Evolutionary conservation across 2,888 invertebrate species (phyloP).

Genomic region (Drosophila nigricruria): DNA sequence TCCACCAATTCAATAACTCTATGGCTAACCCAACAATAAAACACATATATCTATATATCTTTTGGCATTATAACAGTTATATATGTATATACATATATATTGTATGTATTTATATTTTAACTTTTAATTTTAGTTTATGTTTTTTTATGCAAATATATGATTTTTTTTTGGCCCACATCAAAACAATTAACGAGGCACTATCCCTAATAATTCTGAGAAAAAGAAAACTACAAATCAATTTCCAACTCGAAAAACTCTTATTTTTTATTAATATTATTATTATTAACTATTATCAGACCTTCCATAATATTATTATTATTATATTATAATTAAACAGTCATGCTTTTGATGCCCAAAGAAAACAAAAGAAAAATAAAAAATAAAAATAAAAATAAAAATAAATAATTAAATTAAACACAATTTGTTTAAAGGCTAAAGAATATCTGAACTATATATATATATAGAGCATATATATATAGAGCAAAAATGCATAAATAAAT

Average conservation of each 20-base stretch:
- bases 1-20: slow-evolving; percentile 41
- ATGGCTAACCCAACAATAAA: slow-evolving; percentile 26
- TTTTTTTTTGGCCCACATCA: slow-evolving; percentile 35
- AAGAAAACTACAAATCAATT: slow-evolving; percentile 5
- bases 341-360: slow-evolving; percentile 78
- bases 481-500: slow-evolving; percentile 17
- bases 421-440: slow-evolving; percentile 32
- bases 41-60: slow-evolving; percentile 3
- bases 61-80: slow-evolving; percentile 63
- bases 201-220: slow-evolving; percentile 27
- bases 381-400: slow-evolving; percentile 1
- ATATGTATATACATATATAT: slow-evolving; percentile 34
- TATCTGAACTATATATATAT: slow-evolving; percentile 2
- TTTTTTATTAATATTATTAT: slow-evolving; percentile 7
- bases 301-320: slow-evolving; percentile 37
- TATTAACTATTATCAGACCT: slow-evolving; percentile 27
- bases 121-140: slow-evolving; percentile 65
- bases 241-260: slow-evolving; percentile 53
- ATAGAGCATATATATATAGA: background rate
- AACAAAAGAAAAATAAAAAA: slow-evolving; percentile 30
- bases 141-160: slow-evolving; percentile 44
- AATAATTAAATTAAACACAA: slow-evolving; percentile 34
- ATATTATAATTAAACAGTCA: slow-evolving; percentile 70
- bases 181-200: slow-evolving; percentile 1
- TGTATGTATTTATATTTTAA: slow-evolving; percentile 62